A percentile compares a stretch with the other conserved stretches of the same genome.
These are phyloP conservation scores for Ectropis grisescens DNA, from an alignment of 1,140 invertebrate species.

Conservation along the genomic window DNA sequence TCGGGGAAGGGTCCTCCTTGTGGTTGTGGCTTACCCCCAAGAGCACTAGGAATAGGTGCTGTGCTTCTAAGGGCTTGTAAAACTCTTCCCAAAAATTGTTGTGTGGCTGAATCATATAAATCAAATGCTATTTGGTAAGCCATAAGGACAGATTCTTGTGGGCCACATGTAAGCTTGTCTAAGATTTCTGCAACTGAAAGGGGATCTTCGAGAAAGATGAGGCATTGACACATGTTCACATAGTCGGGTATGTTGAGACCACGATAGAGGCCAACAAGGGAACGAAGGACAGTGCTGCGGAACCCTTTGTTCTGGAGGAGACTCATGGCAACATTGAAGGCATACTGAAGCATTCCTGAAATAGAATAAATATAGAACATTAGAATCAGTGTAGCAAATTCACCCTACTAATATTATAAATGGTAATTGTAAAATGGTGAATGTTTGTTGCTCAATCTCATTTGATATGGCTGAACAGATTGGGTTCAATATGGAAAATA, in stretches of 20 bases:
- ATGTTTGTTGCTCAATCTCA: too few species aligned
- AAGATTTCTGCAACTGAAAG: conserved; percentile 91
- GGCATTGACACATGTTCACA: conserved; percentile 96
- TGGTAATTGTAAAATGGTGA: neutral
- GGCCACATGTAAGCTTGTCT: conserved; percentile 86
- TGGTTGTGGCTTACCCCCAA: conserved; percentile 80
- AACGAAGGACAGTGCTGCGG: conserved; percentile 88
- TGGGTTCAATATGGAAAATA: too few species aligned
- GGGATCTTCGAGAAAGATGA: conserved; percentile 96
- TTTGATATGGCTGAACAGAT: too few species aligned
- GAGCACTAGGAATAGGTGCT: conserved; percentile 85
- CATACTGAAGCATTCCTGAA: conserved; percentile 92
- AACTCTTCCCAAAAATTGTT: conserved; percentile 94
- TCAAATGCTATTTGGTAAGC: conserved; percentile 99
- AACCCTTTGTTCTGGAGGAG: conserved; percentile 94
- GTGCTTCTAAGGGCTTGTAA: conserved; percentile 85
- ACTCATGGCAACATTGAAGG: conserved; percentile 96
- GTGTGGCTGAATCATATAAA: conserved; percentile 98
- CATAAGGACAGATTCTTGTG: conserved; percentile 85
- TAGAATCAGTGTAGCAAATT: too few species aligned
- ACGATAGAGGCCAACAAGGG: conserved; percentile 91
- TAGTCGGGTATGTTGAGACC: conserved; percentile 91
- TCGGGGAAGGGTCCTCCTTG: conserved; percentile 69
- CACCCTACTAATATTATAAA: conserved; percentile 5
- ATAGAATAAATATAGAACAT: conserved; percentile 16